These are phyloP conservation scores for Lepus timidus DNA, from an alignment of 2,113 vertebrate species.

Conservation along the genomic window DNA sequence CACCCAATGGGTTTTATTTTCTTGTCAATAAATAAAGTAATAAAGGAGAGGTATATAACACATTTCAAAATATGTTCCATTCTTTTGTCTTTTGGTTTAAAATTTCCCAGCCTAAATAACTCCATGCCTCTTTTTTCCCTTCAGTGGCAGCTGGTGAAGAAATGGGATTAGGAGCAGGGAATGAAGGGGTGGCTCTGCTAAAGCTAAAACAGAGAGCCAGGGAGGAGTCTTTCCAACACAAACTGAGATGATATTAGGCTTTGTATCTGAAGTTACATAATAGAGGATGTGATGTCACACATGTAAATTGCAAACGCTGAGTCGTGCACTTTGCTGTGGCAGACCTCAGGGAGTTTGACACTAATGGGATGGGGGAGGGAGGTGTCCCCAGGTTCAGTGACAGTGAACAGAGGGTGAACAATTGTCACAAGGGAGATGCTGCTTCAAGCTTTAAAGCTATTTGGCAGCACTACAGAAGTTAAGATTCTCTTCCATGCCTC, in stretches of 20 bases:
- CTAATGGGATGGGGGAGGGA: slow-evolving; percentile 66
- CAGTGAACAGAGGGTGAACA: slow-evolving; percentile 31
- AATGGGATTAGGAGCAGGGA: slow-evolving; percentile 54
- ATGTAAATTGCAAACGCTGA: slow-evolving; percentile 81
- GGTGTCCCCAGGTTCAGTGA: slow-evolving; percentile 21
- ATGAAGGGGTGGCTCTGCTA: slow-evolving; percentile 57
- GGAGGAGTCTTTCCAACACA: slow-evolving; percentile 68
- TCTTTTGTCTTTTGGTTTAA: neutral
- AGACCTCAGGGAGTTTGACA: slow-evolving; percentile 75
- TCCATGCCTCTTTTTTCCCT: neutral
- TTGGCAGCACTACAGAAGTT: slow-evolving; percentile 45
- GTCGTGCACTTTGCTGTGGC: slow-evolving; percentile 67
- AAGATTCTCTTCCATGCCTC: neutral
- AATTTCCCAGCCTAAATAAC: slow-evolving; percentile 39
- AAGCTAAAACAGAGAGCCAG: slow-evolving; percentile 61
- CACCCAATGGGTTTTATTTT: slow-evolving; percentile 56
- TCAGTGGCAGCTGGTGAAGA: slow-evolving; percentile 49
- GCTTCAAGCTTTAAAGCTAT: slow-evolving; percentile 40
- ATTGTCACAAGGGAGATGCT: slow-evolving; percentile 37
- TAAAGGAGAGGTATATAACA: slow-evolving; percentile 28
- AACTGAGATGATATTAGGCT: slow-evolving; percentile 78
- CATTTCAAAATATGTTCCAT: slow-evolving; percentile 4
- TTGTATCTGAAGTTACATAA: slow-evolving; percentile 84
- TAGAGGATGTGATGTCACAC: slow-evolving; percentile 83
- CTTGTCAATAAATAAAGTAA: slow-evolving; percentile 28